Evolutionary conservation across 2,113 vertebrate species (phyloP).

Genomic region (Phainopepla nitens): DNA sequence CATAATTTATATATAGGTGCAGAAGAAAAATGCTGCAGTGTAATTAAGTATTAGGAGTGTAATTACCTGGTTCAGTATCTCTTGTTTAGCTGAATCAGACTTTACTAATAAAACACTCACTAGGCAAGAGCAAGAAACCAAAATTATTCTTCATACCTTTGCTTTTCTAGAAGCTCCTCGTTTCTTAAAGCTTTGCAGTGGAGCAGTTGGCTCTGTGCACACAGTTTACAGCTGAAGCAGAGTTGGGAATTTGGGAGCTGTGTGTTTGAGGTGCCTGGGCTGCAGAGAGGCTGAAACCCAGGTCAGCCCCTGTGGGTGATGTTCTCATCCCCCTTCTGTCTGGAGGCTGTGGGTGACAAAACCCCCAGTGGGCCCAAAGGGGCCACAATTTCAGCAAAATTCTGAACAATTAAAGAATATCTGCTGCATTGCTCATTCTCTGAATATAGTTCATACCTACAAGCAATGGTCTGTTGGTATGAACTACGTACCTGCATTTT

Average conservation of each 20-base stretch:
- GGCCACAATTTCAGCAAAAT: background rate
- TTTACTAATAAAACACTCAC: background rate
- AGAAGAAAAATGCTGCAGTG: background rate
- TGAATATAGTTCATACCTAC: background rate
- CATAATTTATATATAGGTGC: background rate
- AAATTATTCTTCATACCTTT: background rate
- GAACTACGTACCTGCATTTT: background rate
- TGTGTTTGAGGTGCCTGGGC: background rate
- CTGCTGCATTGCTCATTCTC: background rate
- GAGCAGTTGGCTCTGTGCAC: background rate
- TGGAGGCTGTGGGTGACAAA: background rate
- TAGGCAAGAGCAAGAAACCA: background rate
- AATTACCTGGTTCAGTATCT: background rate
- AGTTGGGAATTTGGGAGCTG: background rate
- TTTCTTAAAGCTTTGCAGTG: background rate
- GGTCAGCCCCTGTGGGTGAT: background rate
- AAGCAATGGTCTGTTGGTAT: background rate
- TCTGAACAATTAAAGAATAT: background rate
- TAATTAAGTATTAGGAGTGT: background rate
- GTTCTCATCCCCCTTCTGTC: background rate
- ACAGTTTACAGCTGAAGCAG: too few relatives aligned
- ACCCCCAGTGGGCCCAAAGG: fast-evolving
- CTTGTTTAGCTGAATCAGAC: background rate
- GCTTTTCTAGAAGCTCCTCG: background rate
- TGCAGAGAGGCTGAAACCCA: background rate